Evolutionary conservation across 2,797 vertebrate genomes (phyloP).

Genomic region (Myotis daubentonii): DNA sequence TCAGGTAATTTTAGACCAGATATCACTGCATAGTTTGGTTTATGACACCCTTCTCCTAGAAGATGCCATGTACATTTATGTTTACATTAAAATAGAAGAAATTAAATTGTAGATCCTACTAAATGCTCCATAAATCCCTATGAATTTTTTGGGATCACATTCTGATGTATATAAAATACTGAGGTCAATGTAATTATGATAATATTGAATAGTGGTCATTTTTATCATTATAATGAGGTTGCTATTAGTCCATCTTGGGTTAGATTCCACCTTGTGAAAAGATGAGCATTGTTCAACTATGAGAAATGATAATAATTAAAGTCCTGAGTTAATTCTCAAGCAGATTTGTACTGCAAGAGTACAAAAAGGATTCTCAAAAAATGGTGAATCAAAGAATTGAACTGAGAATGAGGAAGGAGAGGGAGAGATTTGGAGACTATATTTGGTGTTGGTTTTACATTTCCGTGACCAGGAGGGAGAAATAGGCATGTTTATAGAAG

Average conservation of each 20-base stretch:
- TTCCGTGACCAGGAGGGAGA: not conserved
- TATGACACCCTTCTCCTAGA: not conserved
- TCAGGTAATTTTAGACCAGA: constrained; percentile 35
- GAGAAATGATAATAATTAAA: constrained; percentile 25
- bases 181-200: constrained; percentile 35
- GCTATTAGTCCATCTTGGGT: constrained; percentile 13
- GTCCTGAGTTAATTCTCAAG: constrained; percentile 27
- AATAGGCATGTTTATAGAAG: not conserved
- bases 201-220: not conserved
- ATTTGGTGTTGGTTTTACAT: not conserved
- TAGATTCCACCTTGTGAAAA: constrained; percentile 42
- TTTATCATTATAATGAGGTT: not conserved
- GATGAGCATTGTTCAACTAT: not conserved
- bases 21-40: constrained; percentile 40
- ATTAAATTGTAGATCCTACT: not conserved
- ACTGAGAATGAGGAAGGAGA: constrained; percentile 39
- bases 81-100: constrained; percentile 52
- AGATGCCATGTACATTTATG: not conserved
- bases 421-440: constrained; percentile 7
- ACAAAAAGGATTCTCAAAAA: constrained; percentile 2
- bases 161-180: constrained; percentile 24
- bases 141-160: constrained; percentile 15
- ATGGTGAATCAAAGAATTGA: not conserved
- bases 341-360: constrained; percentile 9
- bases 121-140: not conserved